Conservation (phyloP, 2,113 vertebrate genomes). For the Tenrec ecaudatus region DNA sequence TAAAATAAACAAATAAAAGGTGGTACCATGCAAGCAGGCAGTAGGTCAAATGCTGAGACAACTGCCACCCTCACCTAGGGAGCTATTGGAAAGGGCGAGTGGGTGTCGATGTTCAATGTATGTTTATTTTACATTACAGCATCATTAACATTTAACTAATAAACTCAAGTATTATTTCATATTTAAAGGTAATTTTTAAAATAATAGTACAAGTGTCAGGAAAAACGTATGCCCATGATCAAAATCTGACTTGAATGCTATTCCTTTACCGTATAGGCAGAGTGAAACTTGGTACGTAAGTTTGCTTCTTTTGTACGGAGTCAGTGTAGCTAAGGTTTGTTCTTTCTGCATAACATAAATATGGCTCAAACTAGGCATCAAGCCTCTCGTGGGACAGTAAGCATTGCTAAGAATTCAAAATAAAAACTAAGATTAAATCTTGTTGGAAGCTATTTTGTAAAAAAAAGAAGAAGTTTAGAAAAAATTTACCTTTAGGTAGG, state of each 20-base stretch:
- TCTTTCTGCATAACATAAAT: constrained; percentile 46
- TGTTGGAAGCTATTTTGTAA: not conserved
- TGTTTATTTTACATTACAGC: not conserved
- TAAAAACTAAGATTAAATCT: constrained; percentile 63
- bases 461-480: not conserved
- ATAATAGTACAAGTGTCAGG: not conserved
- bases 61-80: not conserved
- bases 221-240: not conserved
- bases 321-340: not conserved
- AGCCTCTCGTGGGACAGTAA: constrained; percentile 51
- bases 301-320: constrained; percentile 1
- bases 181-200: constrained; percentile 44
- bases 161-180: constrained; percentile 5
- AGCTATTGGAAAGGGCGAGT: not conserved
- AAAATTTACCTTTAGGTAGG: constrained; percentile 47
- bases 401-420: constrained; percentile 60
- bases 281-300: not conserved
- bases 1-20: not conserved
- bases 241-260: not conserved
- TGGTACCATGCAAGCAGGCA: not conserved
- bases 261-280: not conserved
- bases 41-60: not conserved
- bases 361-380: constrained; percentile 12
- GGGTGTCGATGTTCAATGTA: not conserved
- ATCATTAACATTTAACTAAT: not conserved